phyloP scores from a whole-genome alignment of 2,113 vertebrate species.

The Tenrec ecaudatus region DNA sequence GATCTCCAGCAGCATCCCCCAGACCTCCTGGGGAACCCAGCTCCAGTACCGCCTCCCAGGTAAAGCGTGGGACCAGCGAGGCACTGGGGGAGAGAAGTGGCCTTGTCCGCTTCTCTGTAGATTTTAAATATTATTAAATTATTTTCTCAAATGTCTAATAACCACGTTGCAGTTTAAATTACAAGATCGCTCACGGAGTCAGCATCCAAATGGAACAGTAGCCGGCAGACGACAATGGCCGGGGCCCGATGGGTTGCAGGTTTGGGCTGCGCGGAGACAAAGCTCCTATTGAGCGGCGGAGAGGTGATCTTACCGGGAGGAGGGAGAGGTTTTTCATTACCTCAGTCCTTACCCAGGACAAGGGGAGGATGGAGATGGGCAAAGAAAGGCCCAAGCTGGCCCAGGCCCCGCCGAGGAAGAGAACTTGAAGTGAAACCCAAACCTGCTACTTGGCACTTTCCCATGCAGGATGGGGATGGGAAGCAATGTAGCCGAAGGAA shows the following conservation, averaged over 20 bases:
- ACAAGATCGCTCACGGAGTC: constrained; percentile 88
- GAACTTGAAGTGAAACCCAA: not conserved
- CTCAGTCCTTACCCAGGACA: constrained; percentile 76
- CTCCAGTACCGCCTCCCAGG: not conserved
- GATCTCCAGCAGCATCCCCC: not conserved
- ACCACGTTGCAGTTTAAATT: constrained; percentile 89
- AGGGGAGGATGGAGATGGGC: not conserved
- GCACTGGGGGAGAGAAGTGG: constrained; percentile 30
- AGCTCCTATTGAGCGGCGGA: constrained; percentile 87
- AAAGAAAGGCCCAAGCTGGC: not conserved
- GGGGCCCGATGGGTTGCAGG: constrained; percentile 90
- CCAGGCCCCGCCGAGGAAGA: not conserved
- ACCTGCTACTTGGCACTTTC: not conserved
- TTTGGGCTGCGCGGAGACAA: constrained; percentile 89
- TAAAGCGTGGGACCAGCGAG: constrained; percentile 6
- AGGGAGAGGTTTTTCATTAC: constrained; percentile 86
- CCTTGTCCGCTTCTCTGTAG: constrained; percentile 15
- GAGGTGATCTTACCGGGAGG: constrained; percentile 56
- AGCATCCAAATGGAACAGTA: constrained; percentile 86
- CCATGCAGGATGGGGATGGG: not conserved
- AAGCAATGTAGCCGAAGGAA: fast-evolving
- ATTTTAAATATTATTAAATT: constrained; percentile 83
- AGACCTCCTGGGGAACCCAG: not conserved
- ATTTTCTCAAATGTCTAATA: constrained; percentile 90
- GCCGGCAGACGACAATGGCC: constrained; percentile 90